phyloP scores from a whole-genome alignment of 2,888 invertebrate genomes.

The Iphiclides podalirius region DNA sequence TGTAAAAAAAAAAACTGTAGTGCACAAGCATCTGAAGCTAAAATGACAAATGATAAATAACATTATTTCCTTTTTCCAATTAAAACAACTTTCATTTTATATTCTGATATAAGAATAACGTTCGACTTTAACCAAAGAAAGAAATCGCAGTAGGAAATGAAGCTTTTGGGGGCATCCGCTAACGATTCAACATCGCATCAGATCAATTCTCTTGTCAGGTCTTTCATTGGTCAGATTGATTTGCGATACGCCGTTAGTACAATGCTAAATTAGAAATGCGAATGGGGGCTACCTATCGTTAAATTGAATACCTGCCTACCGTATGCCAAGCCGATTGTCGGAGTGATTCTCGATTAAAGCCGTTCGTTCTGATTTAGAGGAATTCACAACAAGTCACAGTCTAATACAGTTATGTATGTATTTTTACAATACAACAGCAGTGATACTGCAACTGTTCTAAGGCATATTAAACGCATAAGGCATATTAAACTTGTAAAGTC shows the following conservation, averaged over 20 bases:
- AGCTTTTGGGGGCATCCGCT: conserved; percentile 60
- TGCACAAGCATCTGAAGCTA: too few species aligned
- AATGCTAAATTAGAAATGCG: conserved; percentile 65
- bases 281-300: conserved; percentile 59
- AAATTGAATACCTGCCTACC: conserved; percentile 62
- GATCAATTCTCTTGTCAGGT: conserved; percentile 63
- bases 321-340: conserved; percentile 37
- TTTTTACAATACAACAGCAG: conserved; percentile 38
- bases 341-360: conserved; percentile 58
- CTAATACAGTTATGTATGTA: conserved; percentile 49
- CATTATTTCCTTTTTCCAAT: too few species aligned
- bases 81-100: too few species aligned
- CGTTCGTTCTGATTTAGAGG: conserved; percentile 60
- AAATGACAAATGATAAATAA: too few species aligned
- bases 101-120: too few species aligned
- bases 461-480: too few species aligned
- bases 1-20: too few species aligned
- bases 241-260: conserved; percentile 60
- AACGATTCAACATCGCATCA: conserved; percentile 63
- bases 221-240: conserved; percentile 68
- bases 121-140: too few species aligned
- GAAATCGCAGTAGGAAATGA: conserved; percentile 28
- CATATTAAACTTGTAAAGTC: too few species aligned
- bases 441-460: conserved; percentile 23
- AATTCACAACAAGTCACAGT: conserved; percentile 48